Base-by-base conservation (phyloP, 2,113 vertebrate genomes). In the Pyxicephalus adspersus region DNA sequence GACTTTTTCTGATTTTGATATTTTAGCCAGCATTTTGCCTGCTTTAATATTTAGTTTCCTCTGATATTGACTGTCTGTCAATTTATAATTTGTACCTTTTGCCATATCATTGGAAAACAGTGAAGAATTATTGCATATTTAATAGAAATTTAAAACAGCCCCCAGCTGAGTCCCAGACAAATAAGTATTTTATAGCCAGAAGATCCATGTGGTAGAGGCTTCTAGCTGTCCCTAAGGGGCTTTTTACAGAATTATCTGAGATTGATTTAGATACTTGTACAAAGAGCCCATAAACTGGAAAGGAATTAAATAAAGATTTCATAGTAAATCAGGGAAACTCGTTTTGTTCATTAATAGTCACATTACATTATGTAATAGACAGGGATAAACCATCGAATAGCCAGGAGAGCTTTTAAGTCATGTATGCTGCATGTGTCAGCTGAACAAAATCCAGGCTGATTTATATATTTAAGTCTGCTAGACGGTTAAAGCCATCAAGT, bases 271-370 rank as follows among this genome's bases (percentile, higher is more conserved):
- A 57, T 81, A 81, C 70, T 75, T 58, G 70, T 51, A 58, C 70
- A 74, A 68, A 70, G 61, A 74, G 71, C 60, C 70, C 70, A 81
- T 66, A 74, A 75, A 81, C 28, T 34, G 50, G 58, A 81, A 54
- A n/a, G 25, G 60, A 81, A 81, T 81, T 81, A 81, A 81, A 81
- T 81, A 81, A 81, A 73, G 31, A 75, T 81, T 81, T 75, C 60
- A 75, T 81, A 81, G 80, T 81, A 75, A 81, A 81, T 81, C 80
- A 81, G 51, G 34, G 38, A 75, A 58, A 28, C 70, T 81, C 51
- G 54, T 81, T 81, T 81, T 45, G 22, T 29, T 65, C 71, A 66
- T 75, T 74, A 81, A 75, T 75, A 81, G 71, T 81, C 71, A 66
- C 70, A 58, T 65, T 74, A 65, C 68, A 64, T 64, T 60, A 72